A percentile compares a stretch with the other conserved stretches of the same genome.
Conservation (phyloP, 35 echinoderm and acorn worm species). For the Nesometra sesokonis region DNA sequence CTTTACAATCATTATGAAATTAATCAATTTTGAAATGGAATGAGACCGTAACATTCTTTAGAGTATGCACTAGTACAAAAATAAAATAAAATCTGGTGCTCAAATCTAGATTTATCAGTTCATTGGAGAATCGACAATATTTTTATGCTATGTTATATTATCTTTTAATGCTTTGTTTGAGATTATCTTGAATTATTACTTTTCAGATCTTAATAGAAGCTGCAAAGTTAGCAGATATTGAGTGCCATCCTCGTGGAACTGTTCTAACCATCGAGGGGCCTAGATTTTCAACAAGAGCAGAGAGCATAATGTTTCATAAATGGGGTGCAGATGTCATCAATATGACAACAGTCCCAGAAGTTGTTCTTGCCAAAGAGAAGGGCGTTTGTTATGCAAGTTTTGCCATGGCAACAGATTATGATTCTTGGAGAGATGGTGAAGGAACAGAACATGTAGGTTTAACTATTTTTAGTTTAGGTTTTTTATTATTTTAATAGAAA, state of each 20-base stretch:
- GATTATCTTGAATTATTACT: too few relatives aligned
- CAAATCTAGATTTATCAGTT: too few relatives aligned
- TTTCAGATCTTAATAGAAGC: constrained; percentile 53
- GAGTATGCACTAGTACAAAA: too few relatives aligned
- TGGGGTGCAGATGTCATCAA: constrained; percentile 80
- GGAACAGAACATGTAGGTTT: constrained; percentile 49
- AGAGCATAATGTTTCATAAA: constrained; percentile 69
- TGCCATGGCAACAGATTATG: constrained; percentile 83
- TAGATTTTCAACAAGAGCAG: constrained; percentile 66
- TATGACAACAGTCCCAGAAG: constrained; percentile 96
- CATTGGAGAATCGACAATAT: too few relatives aligned
- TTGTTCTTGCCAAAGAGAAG: constrained; percentile 70
- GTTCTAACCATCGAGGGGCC: constrained; percentile 82
- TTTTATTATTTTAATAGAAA: too few relatives aligned
- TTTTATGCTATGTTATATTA: too few relatives aligned
- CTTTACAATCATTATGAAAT: too few relatives aligned
- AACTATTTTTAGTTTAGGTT: not conserved
- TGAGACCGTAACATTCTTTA: too few relatives aligned
- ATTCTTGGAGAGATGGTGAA: constrained; percentile 69
- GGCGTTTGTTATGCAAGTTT: constrained; percentile 75
- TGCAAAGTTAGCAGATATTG: constrained; percentile 22
- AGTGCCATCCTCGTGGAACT: constrained; percentile 48
- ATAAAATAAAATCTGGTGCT: too few relatives aligned
- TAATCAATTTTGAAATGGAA: too few relatives aligned
- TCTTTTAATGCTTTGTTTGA: too few relatives aligned